phyloP scores from a whole-genome alignment of 2,888 invertebrate species.

The Athripsodes cinereus region DNA sequence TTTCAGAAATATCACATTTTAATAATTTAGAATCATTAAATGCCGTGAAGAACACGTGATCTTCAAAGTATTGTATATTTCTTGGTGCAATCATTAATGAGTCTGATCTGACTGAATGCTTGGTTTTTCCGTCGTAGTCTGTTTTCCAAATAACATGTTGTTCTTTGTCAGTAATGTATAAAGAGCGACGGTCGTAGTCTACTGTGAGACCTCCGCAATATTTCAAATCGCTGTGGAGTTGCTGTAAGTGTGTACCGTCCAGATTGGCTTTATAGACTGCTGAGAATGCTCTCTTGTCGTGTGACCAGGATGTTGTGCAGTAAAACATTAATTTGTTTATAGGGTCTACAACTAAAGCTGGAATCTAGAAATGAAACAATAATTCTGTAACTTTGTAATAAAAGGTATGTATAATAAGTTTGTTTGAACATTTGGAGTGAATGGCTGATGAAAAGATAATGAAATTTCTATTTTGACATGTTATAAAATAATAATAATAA shows the following conservation, averaged over 20 bases:
- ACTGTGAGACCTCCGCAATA: constrained; percentile 43
- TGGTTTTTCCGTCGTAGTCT: constrained; percentile 40
- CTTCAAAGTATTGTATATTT: constrained; percentile 67
- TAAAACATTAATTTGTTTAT: constrained; percentile 53
- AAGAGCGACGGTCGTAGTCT: constrained; percentile 48
- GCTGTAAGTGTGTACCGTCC: constrained; percentile 44
- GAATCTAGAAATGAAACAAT: constrained; percentile 39
- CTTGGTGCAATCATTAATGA: constrained; percentile 51
- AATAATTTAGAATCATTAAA: constrained; percentile 49
- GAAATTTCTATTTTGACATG: no score
- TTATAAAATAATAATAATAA: background rate
- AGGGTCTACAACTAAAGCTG: constrained; percentile 60
- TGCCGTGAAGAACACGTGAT: constrained; percentile 66
- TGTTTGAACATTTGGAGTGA: background rate
- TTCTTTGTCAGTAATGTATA: constrained; percentile 74
- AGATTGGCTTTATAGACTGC: constrained; percentile 49
- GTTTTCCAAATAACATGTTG: constrained; percentile 46
- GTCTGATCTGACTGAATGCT: constrained; percentile 38
- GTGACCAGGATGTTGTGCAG: constrained; percentile 37
- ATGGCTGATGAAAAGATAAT: background rate
- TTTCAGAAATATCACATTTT: constrained; percentile 54
- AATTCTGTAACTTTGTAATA: no score
- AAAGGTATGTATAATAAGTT: no score
- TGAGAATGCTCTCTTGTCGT: constrained; percentile 38
- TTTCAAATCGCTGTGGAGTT: constrained; percentile 37